Evolutionary conservation across 30 jellyfish, hydroid and myxozoan genomes (phyloP), one percentile per base, ranked within the genome.

Genomic region (Pelagia noctiluca): DNA sequence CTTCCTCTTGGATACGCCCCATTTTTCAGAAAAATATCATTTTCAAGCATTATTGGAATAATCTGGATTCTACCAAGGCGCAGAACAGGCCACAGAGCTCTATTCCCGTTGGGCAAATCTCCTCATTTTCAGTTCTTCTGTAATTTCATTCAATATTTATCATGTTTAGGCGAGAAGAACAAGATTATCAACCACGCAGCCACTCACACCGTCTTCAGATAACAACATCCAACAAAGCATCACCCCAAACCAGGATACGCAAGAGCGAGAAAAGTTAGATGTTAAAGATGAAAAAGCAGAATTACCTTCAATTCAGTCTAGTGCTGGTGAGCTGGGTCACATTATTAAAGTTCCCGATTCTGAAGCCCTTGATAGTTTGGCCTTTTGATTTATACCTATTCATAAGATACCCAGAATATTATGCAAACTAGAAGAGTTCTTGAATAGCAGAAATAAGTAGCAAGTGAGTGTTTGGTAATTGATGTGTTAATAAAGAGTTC

Each of bases 191-290:
- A 70, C 91, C 21, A 75, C 98, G 24, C 96, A 83, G 61, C 96
- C 99, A 8, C 87, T 94, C 25, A 87, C 97, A 10, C 99, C 95
- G 0, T 79, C 97, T 34, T 75, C 95, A 5, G 97, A 94, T 47
- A 94, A 94, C 73, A 94, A 94, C 73, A 94, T 92, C 33, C 89
- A 82, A 48, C 96, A 93, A 35, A 71, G 81, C 5, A 35, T 91
- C 50, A 63, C 96, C 11, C 88, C 88, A 2, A 71, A 57, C 18
- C 57, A 63, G 29, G 75, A 70, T 29, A 91, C 70, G 33, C 78
- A 65, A 25, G 80, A 78, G 7, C 85, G 64, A 36, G 64, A 38
- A 26, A 83, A 82, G 25, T 33, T 73, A 23, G 90, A 69, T 3
- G 33, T 28, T 38, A 90, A 84, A 62, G 86, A 53, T 11, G 89